Percentiles rank a stretch among this genome's conserved stretches.
Evolutionary conservation across 2,113 vertebrate species (phyloP).

Genomic region (Pygoscelis antarcticus): DNA sequence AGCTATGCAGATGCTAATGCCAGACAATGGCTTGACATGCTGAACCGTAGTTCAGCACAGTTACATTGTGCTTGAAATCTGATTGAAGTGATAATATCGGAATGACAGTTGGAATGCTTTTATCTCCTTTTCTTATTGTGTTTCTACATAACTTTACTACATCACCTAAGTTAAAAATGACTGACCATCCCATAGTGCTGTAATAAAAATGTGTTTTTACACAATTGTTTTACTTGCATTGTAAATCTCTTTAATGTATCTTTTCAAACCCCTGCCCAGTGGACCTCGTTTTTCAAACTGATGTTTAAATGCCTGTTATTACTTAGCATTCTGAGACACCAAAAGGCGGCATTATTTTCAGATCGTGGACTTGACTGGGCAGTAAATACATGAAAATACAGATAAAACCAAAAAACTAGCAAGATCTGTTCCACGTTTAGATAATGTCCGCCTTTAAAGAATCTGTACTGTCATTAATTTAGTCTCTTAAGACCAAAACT

Average conservation of each 20-base stretch:
- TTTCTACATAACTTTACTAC: neutral
- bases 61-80: neutral
- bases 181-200: neutral
- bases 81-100: neutral
- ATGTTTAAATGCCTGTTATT: neutral
- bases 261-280: neutral
- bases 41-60: conserved; percentile 15
- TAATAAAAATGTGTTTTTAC: neutral
- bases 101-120: conserved; percentile 12
- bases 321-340: neutral
- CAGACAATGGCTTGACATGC: conserved; percentile 28
- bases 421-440: neutral
- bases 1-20: conserved; percentile 7
- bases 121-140: neutral
- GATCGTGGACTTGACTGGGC: neutral
- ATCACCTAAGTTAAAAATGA: neutral
- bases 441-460: neutral
- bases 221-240: neutral
- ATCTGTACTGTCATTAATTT: neutral
- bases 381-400: neutral
- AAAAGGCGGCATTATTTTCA: neutral
- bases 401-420: neutral
- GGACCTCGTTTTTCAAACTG: neutral
- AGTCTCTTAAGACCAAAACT: neutral
- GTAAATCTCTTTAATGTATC: neutral